Evolutionary conservation across 2,797 vertebrate genomes (phyloP).

Genomic region (Petrocephalus schoutedeni): DNA sequence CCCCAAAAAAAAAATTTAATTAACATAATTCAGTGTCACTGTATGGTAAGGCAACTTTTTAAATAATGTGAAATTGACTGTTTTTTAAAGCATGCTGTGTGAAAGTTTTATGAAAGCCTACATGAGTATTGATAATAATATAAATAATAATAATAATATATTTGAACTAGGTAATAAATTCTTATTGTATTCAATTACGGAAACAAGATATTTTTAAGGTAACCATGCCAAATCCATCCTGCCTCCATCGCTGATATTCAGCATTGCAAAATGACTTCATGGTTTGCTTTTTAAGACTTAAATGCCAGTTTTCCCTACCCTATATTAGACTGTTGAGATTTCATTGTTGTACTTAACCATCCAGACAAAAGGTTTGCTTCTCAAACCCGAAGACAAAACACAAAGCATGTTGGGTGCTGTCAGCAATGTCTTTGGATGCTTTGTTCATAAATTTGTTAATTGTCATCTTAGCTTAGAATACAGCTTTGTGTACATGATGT

Average conservation of each 20-base stretch:
- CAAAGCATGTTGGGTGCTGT: not conserved
- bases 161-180: not conserved
- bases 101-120: not conserved
- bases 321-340: not conserved
- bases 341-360: not conserved
- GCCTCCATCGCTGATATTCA: not conserved
- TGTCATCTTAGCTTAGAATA: not conserved
- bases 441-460: not conserved
- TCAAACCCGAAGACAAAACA: too few species aligned
- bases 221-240: not conserved
- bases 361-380: not conserved
- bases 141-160: not conserved
- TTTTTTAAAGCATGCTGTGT: not conserved
- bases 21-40: not conserved
- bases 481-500: not conserved
- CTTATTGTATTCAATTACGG: not conserved
- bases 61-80: not conserved
- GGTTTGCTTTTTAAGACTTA: not conserved
- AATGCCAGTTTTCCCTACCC: not conserved
- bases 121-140: not conserved
- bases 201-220: not conserved
- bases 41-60: not conserved
- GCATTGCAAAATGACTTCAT: not conserved
- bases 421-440: not conserved
- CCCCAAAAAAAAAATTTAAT: not conserved